Conservation (phyloP, 2,113 vertebrate species). For the Rhinoderma darwinii region DNA sequence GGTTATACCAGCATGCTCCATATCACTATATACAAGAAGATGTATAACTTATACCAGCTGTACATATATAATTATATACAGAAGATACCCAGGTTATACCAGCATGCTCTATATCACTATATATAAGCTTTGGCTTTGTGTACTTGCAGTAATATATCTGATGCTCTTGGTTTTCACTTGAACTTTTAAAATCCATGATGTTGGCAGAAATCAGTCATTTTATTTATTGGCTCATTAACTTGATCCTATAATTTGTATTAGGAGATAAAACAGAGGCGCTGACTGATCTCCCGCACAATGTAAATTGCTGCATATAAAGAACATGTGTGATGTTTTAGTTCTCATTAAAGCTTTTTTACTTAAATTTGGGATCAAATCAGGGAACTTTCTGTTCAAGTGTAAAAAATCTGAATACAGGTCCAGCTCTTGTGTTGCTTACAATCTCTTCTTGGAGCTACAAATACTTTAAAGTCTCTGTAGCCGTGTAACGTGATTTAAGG, state of each 20-base stretch:
- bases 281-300: background rate
- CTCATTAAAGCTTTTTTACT: no score
- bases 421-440: background rate
- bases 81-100: background rate
- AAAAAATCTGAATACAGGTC: constrained; percentile 4
- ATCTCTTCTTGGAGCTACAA: constrained; percentile 8
- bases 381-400: background rate
- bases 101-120: background rate
- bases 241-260: no score
- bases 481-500: background rate
- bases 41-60: background rate
- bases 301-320: background rate
- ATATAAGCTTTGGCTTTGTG: no score
- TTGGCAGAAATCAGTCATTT: no score
- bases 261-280: no score
- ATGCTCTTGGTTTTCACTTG: no score
- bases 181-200: no score
- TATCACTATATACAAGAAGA: background rate
- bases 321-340: background rate
- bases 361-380: background rate
- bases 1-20: background rate
- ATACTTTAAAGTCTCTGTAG: background rate
- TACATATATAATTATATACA: background rate
- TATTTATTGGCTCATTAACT: no score
- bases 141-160: no score